Evolutionary conservation across 1,140 invertebrate species (phyloP), one percentile per base, ranked within the genome.

Genomic region (Pygmarrhopalites habei): DNA sequence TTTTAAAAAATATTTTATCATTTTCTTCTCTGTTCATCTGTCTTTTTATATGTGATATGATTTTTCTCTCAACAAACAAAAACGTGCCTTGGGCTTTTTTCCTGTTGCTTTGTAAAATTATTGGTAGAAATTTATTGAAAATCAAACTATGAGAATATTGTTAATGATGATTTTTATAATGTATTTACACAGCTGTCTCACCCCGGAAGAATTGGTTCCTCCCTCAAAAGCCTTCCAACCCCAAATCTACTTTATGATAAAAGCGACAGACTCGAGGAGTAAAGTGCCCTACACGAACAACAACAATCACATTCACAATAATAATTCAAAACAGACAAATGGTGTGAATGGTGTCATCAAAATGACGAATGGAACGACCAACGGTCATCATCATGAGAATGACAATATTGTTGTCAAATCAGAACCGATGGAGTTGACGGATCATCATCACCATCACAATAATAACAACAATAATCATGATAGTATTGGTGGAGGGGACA

Each of bases 201-300:
- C 66, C 52, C 67, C 67, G 10, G 68, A 69, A 58, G 67, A 66
- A 39, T 46, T 62, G 43, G 52, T 65, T 32, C 52, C 62, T 23
- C 62, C 60, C 7, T 26, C 60, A 19, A 62, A 63, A 29, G 17
- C 52, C 14, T 69, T 67, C 61, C 58, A 64, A 30, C 72, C 35
- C 62, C 74, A 65, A 74, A 78, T 62, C 72, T 77, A 55, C 76
- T 76, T 57, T 77, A 77, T 61, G 75, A 77, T 66, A 3, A 41
- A 56, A 26, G 3, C 56, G 17, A 70, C 71, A 29, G 69, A 65
- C 5, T 60, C 43, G 56, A 71, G 62, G 69, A 72, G 67, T 51
- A 43, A 25, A 41, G 29, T 41, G 35, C 49, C n/a, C 39, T 41
- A 41, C 25, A n/a, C n/a, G n/a, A n/a, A n/a, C n/a, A n/a, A n/a